Base-by-base conservation (phyloP, 1,140 invertebrate species). In the Sitophilus oryzae region DNA sequence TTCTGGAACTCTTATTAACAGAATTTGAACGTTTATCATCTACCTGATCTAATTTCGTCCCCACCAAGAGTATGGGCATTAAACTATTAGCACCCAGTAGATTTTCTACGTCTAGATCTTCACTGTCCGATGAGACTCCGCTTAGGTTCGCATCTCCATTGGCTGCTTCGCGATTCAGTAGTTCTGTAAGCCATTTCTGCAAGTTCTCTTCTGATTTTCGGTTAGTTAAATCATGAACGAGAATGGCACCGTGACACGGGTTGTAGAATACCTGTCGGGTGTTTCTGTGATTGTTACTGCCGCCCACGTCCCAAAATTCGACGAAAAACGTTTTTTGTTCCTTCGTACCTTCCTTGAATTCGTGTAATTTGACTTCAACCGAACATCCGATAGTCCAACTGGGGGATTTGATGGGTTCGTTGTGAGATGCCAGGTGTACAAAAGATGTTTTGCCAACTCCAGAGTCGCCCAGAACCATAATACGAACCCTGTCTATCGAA, bases 381-480 rank as follows among this genome's bases (percentile, higher is more conserved):
- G 90, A 88, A 73, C 93, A 96, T 14, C 95, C 95, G 56, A 98
- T 86, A 0, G 94, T 98, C 89, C 92, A 97, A 47, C 87, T 83
- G 4, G 93, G 90, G 59, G 86, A 90, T 52, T 76, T 76, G 5
- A 93, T 82, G 2, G 88, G 82, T 72, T 94, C 84, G 69, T 88
- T 87, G 62, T 95, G 83, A 46, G 91, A 89, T 62, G 96, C 89
- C 44, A 97, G 75, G 76, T 97, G 89, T 0, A 91, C 91, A 20
- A 96, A 76, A 8, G 91, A 95, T 18, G 93, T 91, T 80, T 98
- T 98, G 11, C 95, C 95, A 59, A 97, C 93, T 88, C 91, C 91
- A 57, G 92, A 95, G 82, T 96, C 93, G 36, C 93, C 93, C 50
- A 95, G 83, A 43, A 96, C 84, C 50, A 96, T 81, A 47, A 96